phyloP scores from a whole-genome alignment of 2,888 invertebrate species.

The Candidula unifasciata region DNA sequence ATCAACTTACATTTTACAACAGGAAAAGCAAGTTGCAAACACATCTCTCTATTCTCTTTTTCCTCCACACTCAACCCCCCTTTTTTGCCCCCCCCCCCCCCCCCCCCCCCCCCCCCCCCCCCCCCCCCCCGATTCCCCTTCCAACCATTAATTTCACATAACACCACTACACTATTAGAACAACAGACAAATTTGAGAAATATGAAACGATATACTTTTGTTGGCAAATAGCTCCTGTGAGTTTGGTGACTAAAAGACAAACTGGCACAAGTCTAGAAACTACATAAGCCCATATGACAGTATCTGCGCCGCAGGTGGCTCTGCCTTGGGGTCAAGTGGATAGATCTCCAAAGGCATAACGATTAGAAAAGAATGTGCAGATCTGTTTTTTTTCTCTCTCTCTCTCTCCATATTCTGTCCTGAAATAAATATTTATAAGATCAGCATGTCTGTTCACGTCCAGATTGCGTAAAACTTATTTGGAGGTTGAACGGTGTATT shows the following conservation, averaged over 20 bases:
- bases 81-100: too few relatives aligned
- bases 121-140: too few relatives aligned
- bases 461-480: too few relatives aligned
- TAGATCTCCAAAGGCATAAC: background rate
- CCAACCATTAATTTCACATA: too few relatives aligned
- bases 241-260: background rate
- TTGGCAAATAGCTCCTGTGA: slow-evolving; percentile 5
- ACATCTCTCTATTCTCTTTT: too few relatives aligned
- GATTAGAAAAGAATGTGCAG: background rate
- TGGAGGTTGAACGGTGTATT: too few relatives aligned
- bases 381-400: background rate
- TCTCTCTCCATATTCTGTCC: background rate
- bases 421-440: background rate
- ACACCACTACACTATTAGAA: background rate
- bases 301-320: slow-evolving; percentile 26
- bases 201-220: background rate
- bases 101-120: too few relatives aligned
- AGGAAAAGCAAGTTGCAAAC: too few relatives aligned
- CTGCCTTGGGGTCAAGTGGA: slow-evolving; percentile 27
- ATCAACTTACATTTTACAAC: too few relatives aligned
- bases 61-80: too few relatives aligned
- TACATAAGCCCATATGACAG: background rate
- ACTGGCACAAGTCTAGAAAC: background rate
- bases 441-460: too few relatives aligned
- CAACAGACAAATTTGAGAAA: background rate